Percentiles rank a stretch among this genome's conserved stretches.
phyloP scores from a whole-genome alignment of 2,888 invertebrate species.

The Sarcophaga variegata region DNA sequence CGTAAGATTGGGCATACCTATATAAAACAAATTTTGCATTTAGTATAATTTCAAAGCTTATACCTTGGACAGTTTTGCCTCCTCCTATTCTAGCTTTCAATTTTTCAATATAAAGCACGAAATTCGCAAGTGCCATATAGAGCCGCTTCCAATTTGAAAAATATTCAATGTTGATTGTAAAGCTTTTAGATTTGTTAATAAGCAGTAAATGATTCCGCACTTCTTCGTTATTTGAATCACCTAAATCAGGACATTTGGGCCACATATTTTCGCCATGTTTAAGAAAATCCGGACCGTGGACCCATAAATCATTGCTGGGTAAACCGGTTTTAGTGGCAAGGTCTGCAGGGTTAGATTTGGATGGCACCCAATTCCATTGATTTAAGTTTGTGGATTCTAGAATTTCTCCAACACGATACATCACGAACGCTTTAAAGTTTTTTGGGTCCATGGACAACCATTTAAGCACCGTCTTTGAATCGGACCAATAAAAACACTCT shows the following conservation, averaged over 20 bases:
- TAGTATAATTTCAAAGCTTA: too few relatives aligned
- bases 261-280: neutral
- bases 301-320: neutral
- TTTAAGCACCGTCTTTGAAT: neutral
- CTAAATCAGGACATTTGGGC: slow-evolving; percentile 15
- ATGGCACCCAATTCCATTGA: slow-evolving; percentile 42
- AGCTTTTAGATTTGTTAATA: neutral
- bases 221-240: neutral
- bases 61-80: slow-evolving; percentile 10
- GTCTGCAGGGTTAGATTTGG: too few relatives aligned
- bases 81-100: neutral
- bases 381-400: slow-evolving; percentile 35
- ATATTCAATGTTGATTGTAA: too few relatives aligned
- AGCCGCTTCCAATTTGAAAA: too few relatives aligned
- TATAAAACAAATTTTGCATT: neutral
- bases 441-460: slow-evolving; percentile 22
- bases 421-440: slow-evolving; percentile 32
- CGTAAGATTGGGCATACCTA: neutral
- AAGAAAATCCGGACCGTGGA: slow-evolving; percentile 25
- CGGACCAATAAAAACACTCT: too few relatives aligned
- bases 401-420: slow-evolving; percentile 43
- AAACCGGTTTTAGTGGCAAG: too few relatives aligned
- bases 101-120: too few relatives aligned
- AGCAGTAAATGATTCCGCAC: slow-evolving; percentile 1
- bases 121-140: too few relatives aligned